phyloP scores from a whole-genome alignment of 2,888 invertebrate species.

The Hirtodrosophila histrioides region DNA sequence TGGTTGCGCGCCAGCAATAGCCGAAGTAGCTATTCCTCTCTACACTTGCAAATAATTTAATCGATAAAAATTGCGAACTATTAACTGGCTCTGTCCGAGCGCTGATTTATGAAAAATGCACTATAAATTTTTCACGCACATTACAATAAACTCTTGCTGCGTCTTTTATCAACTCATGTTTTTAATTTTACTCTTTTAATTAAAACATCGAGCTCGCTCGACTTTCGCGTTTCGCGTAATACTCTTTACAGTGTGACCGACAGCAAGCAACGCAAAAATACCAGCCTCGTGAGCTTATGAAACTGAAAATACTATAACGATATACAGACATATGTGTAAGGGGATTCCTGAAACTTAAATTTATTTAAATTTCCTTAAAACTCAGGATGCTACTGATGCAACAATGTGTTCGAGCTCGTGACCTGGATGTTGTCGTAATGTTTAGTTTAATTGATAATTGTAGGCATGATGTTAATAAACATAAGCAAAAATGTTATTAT shows the following conservation, averaged over 20 bases:
- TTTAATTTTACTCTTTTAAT: conserved; percentile 23
- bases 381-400: too few species aligned
- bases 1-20: conserved; percentile 65
- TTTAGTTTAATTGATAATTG: too few species aligned
- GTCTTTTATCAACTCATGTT: conserved; percentile 37
- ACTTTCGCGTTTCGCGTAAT: conserved; percentile 41
- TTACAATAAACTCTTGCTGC: background rate
- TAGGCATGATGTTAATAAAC: too few species aligned
- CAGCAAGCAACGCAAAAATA: background rate
- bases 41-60: conserved; percentile 43
- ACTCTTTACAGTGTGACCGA: conserved; percentile 35
- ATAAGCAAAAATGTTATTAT: too few species aligned
- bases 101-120: background rate
- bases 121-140: conserved; percentile 6
- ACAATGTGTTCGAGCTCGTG: too few species aligned
- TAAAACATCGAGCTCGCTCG: conserved; percentile 9
- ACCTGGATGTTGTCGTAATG: too few species aligned
- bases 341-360: too few species aligned
- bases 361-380: too few species aligned
- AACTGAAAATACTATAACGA: too few species aligned
- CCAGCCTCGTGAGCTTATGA: too few species aligned
- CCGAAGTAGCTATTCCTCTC: conserved; percentile 9
- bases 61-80: conserved; percentile 36
- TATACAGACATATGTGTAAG: too few species aligned
- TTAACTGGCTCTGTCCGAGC: background rate